Evolutionary conservation across 2,113 vertebrate species (phyloP), one percentile per base, ranked within the genome.

Genomic region (Gymnorhina tibicen): DNA sequence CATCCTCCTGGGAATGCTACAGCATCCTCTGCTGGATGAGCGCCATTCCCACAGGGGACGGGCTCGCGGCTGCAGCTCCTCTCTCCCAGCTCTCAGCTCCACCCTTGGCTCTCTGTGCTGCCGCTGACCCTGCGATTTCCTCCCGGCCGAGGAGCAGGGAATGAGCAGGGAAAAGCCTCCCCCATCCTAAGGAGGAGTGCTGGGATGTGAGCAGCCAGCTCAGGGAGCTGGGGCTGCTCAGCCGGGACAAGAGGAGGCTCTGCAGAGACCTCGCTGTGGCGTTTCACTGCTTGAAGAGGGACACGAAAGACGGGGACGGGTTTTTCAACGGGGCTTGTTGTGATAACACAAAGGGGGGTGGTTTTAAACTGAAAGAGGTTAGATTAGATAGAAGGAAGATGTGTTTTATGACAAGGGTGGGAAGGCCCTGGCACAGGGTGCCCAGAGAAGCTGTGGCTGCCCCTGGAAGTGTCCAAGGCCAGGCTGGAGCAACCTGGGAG

Each of bases 111-210:
- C 62, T 20, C 59, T 30, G 33, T 4, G 22, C 49, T 42, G 35
- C 9, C 2, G 0, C 42, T 39, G 64, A 35, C 11, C 32, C 24
- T 5, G 8, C 2, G 41, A 37, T 7, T 32, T 30, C 46, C 37
- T 50, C 12, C 64, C 0, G 15, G 32, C 21, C 1, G 2, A 26
- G 52, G 52, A 23, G 58, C 9, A 58, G 56, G 50, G 49, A 49
- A 42, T 1, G 6, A 4, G 24, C 64, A 28, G 35, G 63, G n/a
- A 66, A 28, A 60, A 44, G 6, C 22, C n/a, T 64, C 4, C 3
- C 53, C 59, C 26, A 3, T n/a, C 15, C 39, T 9, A 2, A 78
- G 28, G 56, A 50, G 7, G 33, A 0, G 6, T 41, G 58, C 46
- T 1, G 28, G 49, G 24, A 27, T 26, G 69, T 11, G 77, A 49